These are phyloP conservation scores for Macrosiphum euphorbiae DNA, from an alignment of 2,888 invertebrate species.

Conservation along the genomic window DNA sequence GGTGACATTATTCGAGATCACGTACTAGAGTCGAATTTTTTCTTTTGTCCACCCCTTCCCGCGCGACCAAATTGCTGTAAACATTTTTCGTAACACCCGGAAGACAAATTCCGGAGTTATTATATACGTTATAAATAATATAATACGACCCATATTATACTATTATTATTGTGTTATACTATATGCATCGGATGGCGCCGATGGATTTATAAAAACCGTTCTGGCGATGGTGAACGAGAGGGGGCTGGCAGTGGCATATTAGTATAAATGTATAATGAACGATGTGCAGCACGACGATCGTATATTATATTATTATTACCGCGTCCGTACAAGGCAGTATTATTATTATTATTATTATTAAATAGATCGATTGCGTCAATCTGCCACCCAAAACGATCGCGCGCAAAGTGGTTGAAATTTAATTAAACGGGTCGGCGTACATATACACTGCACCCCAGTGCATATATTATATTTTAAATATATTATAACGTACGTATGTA, in stretches of 20 bases:
- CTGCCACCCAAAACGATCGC: constrained; percentile 17
- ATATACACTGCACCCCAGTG: background rate
- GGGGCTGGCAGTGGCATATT: background rate
- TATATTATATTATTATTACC: background rate
- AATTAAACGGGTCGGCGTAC: constrained; percentile 51
- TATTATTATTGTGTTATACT: background rate
- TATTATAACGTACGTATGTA: background rate
- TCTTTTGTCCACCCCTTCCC: constrained; percentile 14
- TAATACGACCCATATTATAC: background rate
- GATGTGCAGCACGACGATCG: background rate
- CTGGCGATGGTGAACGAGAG: background rate
- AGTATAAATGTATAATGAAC: constrained; percentile 13
- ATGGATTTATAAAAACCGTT: constrained; percentile 26
- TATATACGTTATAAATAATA: background rate
- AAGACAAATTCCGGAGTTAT: constrained; percentile 50
- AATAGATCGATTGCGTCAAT: constrained; percentile 43
- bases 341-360: background rate
- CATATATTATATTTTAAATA: background rate
- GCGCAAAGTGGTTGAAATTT: constrained; percentile 57
- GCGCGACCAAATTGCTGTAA: constrained; percentile 22
- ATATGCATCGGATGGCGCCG: constrained; percentile 34
- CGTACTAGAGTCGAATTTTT: constrained; percentile 47
- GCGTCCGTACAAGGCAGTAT: background rate
- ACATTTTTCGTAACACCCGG: constrained; percentile 59
- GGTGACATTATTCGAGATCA: constrained; percentile 56